Percentiles rank a stretch among this genome's conserved stretches.
Evolutionary conservation across 92 coral and sea anemone genomes (phyloP).

Genomic region (Chrysogorgia sp.): DNA sequence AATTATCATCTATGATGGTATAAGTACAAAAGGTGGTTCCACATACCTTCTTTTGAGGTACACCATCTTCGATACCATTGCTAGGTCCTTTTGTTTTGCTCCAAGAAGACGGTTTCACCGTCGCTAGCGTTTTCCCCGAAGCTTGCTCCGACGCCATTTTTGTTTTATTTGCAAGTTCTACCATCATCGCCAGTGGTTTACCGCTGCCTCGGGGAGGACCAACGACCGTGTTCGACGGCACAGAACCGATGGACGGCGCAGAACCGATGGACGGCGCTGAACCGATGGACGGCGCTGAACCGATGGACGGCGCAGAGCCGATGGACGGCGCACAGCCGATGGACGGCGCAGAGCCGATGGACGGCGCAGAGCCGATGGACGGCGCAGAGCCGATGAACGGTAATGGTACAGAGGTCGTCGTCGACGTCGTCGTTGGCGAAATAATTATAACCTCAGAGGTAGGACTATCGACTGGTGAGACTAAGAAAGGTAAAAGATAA

Average conservation of each 20-base stretch:
- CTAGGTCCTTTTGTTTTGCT: conserved; percentile 8
- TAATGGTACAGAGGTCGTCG: too few species aligned
- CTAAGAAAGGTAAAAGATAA: too few species aligned
- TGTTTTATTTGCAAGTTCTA: conserved; percentile 36
- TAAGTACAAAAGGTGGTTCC: neutral
- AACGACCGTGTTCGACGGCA: neutral
- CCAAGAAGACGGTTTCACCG: neutral
- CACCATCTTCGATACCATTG: conserved; percentile 25
- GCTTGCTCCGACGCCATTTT: conserved; percentile 44
- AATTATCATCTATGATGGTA: too few species aligned
- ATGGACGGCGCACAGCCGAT: too few species aligned
- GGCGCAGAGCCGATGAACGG: too few species aligned
- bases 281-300: neutral
- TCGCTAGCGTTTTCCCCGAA: neutral
- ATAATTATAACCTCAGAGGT: too few species aligned
- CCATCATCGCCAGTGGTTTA: conserved; percentile 44
- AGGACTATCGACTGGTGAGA: too few species aligned
- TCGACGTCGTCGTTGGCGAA: too few species aligned
- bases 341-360: too few species aligned
- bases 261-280: too few species aligned
- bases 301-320: too few species aligned
- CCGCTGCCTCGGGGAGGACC: conserved; percentile 4
- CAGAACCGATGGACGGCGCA: neutral
- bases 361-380: too few species aligned
- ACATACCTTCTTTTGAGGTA: conserved; percentile 11